phyloP scores from a whole-genome alignment of 2,888 invertebrate species.

The Oasisia sp. region DNA sequence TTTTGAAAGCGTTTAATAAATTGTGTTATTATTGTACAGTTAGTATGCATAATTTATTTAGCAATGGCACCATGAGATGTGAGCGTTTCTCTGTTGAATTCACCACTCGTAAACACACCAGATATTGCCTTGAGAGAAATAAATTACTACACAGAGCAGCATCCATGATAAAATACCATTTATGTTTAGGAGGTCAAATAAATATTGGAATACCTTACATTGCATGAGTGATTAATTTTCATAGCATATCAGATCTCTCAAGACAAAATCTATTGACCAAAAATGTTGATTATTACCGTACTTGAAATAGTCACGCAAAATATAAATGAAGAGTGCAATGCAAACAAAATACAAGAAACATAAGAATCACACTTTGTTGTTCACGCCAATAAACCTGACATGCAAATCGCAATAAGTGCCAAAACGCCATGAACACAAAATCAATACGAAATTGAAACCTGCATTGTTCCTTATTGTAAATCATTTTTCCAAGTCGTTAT shows the following conservation, averaged over 20 bases:
- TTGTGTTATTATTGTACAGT: neutral
- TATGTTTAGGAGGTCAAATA: neutral
- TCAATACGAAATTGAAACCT: neutral
- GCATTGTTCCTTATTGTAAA: neutral
- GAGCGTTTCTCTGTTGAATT: neutral
- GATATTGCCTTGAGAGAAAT: slow-evolving; percentile 1
- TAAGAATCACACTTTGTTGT: neutral
- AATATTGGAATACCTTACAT: neutral
- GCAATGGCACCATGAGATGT: neutral
- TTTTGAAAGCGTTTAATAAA: neutral
- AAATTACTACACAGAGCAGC: neutral
- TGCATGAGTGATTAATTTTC: neutral
- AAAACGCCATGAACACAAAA: neutral
- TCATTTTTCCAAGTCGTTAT: neutral
- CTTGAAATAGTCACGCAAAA: neutral
- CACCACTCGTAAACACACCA: neutral
- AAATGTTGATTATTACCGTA: neutral
- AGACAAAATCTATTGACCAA: neutral
- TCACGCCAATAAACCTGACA: neutral
- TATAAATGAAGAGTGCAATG: neutral
- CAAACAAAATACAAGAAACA: neutral
- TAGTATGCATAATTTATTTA: slow-evolving; percentile 12
- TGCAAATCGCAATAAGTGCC: neutral
- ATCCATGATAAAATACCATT: neutral
- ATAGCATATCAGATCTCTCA: neutral